Base-by-base conservation (phyloP, 2,888 invertebrate genomes). In the Phaonia tiefii region DNA sequence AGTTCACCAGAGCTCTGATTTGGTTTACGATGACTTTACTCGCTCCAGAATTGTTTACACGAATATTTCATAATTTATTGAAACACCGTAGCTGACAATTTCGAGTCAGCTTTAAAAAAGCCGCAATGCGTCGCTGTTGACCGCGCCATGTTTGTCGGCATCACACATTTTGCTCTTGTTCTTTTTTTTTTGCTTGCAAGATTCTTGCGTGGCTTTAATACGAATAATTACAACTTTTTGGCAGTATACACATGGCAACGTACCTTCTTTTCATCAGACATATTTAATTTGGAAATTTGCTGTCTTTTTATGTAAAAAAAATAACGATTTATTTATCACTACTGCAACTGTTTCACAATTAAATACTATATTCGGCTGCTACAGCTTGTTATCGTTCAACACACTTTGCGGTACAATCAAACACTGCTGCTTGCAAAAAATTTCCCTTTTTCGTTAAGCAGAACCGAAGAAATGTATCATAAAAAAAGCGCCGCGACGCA, bases 211-310 rank as follows among this genome's bases (percentile, higher is more conserved):
- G 1, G 37, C 46, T 51, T 44, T 58, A 70, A 8, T 11, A 37
- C 31, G 31, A 31, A 8, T 5, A 31, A 13, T 46, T 51, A 56
- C 1, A 17, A 17, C 39, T 15, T 25, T 37, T 22, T 44, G 31
- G 17, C 22, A 13, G 51, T 1, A n/a, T 42, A 20, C 22, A 7
- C 54, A 25, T 17, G n/a, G 8, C 31, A 73, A 84, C 87, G 85
- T 83, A 88, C 88, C 87, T 88, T 88, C 80, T 88, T 88, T 82
- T 88, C 88, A 77, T 88, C 88, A 85, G 87, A 85, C 88, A 88
- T 88, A 49, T n/a, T 58, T 63, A 39, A 42, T 79, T 87, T 67
- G 31, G 31, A 69, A 80, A 54, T 63, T 1, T 79, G 76, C n/a
- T 71, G 20, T 79, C 83, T 75, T 78, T 80, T 75, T 58, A 56